phyloP scores from a whole-genome alignment of 2,797 vertebrate genomes.

The Sternotherus odoratus region DNA sequence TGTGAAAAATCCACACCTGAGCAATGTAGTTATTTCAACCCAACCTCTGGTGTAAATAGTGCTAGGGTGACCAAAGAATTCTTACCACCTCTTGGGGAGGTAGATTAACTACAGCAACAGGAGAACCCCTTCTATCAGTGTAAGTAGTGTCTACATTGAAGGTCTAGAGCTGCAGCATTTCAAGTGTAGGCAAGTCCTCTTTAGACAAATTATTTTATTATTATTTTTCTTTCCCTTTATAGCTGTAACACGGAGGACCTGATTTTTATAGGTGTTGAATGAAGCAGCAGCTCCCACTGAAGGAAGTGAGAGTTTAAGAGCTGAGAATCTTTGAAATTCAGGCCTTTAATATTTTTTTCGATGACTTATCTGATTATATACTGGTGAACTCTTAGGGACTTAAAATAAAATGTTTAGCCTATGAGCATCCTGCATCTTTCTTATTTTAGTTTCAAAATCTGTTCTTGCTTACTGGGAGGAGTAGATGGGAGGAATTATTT shows the following conservation, averaged over 20 bases:
- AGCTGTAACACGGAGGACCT: not conserved
- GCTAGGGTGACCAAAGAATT: not conserved
- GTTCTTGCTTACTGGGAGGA: not conserved
- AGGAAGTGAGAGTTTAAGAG: not conserved
- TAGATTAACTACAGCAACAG: not conserved
- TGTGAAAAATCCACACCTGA: not conserved
- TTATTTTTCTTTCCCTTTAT: no score
- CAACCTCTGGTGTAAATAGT: not conserved
- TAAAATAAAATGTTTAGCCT: not conserved
- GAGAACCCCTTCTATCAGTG: not conserved
- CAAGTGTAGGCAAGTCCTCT: not conserved
- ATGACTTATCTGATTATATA: not conserved
- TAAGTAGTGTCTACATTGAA: not conserved
- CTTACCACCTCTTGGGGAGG: not conserved
- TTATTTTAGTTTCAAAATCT: not conserved
- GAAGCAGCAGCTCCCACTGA: accelerated
- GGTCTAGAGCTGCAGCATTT: not conserved
- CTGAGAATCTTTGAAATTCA: not conserved
- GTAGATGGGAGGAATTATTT: not conserved
- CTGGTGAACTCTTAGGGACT: not conserved
- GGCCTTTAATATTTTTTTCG: not conserved
- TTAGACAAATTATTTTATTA: no score
- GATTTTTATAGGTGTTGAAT: not conserved
- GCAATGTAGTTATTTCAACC: not conserved
- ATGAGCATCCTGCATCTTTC: not conserved